phyloP scores from a whole-genome alignment of 2,888 invertebrate species.

The Furcula furcula region DNA sequence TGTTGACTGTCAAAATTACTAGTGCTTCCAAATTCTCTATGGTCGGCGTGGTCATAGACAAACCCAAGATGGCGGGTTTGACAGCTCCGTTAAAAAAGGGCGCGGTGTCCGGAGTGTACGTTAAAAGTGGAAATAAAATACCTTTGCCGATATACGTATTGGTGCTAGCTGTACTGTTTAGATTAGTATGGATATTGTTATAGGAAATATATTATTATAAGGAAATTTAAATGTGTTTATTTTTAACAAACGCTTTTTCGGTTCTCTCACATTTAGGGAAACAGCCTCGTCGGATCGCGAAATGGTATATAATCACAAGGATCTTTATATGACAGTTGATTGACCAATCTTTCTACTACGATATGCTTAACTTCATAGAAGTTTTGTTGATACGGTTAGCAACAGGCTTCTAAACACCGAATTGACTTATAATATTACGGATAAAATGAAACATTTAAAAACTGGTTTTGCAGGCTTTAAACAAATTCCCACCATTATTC shows the following conservation, averaged over 20 bases:
- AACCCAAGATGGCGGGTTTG: slow-evolving; percentile 78
- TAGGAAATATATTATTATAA: slow-evolving; percentile 43
- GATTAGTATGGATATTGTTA: slow-evolving; percentile 69
- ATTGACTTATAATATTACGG: too few species aligned
- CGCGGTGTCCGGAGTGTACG: slow-evolving; percentile 75
- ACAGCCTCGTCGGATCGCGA: too few species aligned
- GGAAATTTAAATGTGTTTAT: slow-evolving; percentile 23
- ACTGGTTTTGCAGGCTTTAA: too few species aligned
- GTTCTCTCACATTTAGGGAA: too few species aligned
- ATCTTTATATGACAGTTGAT: too few species aligned
- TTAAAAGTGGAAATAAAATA: slow-evolving; percentile 36
- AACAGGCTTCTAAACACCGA: too few species aligned
- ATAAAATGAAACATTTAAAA: too few species aligned
- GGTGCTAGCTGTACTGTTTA: slow-evolving; percentile 61
- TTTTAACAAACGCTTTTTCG: slow-evolving; percentile 4
- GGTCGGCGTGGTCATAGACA: slow-evolving; percentile 85
- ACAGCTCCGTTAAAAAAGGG: slow-evolving; percentile 79
- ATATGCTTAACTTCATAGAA: too few species aligned
- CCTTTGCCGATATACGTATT: slow-evolving; percentile 58
- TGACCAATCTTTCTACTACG: too few species aligned
- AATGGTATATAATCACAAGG: too few species aligned
- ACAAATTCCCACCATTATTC: too few species aligned
- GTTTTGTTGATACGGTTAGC: too few species aligned
- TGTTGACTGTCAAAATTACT: slow-evolving; percentile 88
- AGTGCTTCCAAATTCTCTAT: slow-evolving; percentile 89